A percentile compares a stretch with the other conserved stretches of the same genome.
Evolutionary conservation across 2,888 invertebrate species (phyloP).

Genomic region (Timema cristinae): DNA sequence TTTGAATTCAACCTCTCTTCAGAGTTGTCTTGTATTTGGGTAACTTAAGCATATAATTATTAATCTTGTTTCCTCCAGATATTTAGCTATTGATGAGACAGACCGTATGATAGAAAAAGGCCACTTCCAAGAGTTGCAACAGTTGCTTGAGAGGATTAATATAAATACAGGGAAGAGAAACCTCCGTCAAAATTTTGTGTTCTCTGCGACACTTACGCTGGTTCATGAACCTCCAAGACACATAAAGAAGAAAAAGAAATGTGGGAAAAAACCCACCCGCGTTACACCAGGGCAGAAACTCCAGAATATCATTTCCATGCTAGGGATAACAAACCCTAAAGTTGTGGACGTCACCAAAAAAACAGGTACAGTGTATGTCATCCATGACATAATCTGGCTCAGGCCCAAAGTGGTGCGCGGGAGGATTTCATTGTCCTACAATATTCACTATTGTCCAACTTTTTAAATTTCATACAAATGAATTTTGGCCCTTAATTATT

Average conservation of each 20-base stretch:
- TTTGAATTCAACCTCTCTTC: no score
- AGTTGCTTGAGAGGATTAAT: slow-evolving; percentile 77
- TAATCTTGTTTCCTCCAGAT: slow-evolving; percentile 50
- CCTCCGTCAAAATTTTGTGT: slow-evolving; percentile 87
- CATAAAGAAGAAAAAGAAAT: slow-evolving; percentile 41
- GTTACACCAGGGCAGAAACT: slow-evolving; percentile 71
- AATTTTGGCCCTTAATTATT: no score
- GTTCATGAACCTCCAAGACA: slow-evolving; percentile 81
- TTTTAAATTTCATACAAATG: no score
- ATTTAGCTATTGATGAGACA: slow-evolving; percentile 94
- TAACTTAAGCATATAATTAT: no score
- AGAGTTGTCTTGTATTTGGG: no score
- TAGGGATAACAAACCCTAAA: slow-evolving; percentile 87
- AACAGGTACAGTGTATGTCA: slow-evolving; percentile 51
- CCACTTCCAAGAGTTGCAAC: slow-evolving; percentile 88
- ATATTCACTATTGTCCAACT: no score
- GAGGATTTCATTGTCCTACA: no score
- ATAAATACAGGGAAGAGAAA: slow-evolving; percentile 55
- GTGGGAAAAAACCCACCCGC: slow-evolving; percentile 25
- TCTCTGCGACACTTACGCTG: slow-evolving; percentile 93
- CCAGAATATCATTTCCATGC: slow-evolving; percentile 67
- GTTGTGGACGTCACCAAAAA: slow-evolving; percentile 86
- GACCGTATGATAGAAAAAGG: slow-evolving; percentile 97
- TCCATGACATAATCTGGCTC: neutral
- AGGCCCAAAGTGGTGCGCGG: no score